phyloP scores from a whole-genome alignment of 2,888 invertebrate species.

The Dinocampus coccinellae region DNA sequence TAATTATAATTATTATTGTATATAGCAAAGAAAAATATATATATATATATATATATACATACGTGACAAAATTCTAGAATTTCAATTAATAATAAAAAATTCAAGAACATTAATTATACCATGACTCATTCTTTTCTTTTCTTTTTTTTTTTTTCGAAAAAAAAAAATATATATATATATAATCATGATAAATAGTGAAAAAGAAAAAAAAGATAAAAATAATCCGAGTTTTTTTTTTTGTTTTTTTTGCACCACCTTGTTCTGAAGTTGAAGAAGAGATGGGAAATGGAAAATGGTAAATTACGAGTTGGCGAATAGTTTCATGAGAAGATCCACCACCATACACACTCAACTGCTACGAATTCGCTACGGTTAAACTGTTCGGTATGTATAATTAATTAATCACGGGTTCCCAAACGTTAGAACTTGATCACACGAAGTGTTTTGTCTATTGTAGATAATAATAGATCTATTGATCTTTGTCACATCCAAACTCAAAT shows the following conservation, averaged over 20 bases:
- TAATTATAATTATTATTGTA: conserved; percentile 56
- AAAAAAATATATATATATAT: too few relatives aligned
- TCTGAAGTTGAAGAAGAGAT: not conserved
- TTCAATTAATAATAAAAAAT: conserved; percentile 63
- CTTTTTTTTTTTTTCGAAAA: not conserved
- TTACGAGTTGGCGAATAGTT: not conserved
- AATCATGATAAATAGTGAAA: too few relatives aligned
- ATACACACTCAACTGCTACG: not conserved
- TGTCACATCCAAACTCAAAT: not conserved
- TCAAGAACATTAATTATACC: conserved; percentile 19
- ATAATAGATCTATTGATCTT: not conserved
- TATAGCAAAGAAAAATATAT: conserved; percentile 56
- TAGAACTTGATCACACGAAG: not conserved
- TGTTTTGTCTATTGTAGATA: not conserved
- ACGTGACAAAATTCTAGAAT: conserved; percentile 49
- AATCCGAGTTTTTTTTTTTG: not conserved
- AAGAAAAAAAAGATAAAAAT: too few relatives aligned
- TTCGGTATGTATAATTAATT: not conserved
- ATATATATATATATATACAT: conserved; percentile 50
- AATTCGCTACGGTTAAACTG: not conserved
- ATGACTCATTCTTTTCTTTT: too few relatives aligned
- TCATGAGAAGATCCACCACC: not conserved
- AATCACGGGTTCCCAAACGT: not conserved
- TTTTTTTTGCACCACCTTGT: not conserved
- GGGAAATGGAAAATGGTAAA: not conserved